Evolutionary conservation across 2,113 vertebrate species (phyloP).

Genomic region (Meriones unguiculatus): DNA sequence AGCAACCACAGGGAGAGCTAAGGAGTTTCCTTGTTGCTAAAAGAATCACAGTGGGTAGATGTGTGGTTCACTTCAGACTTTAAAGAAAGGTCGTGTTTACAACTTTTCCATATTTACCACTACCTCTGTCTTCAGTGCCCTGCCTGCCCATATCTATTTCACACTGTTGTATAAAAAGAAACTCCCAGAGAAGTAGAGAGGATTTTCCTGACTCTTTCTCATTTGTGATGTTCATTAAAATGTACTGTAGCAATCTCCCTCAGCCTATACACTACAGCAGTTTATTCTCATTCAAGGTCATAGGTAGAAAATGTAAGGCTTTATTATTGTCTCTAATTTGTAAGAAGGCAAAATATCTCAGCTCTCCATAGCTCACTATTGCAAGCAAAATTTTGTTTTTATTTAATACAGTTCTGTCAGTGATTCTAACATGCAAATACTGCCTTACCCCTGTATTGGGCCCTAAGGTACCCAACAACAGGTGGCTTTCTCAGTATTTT

Average conservation of each 20-base stretch:
- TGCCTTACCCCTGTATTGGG: conserved; percentile 64
- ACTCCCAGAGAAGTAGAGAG: background rate
- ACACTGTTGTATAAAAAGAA: background rate
- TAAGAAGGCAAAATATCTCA: conserved; percentile 67
- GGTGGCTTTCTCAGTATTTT: background rate
- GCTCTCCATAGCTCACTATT: conserved; percentile 53
- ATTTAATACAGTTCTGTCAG: conserved; percentile 47
- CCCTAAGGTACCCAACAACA: background rate
- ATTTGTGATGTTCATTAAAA: conserved; percentile 33
- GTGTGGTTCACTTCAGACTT: background rate
- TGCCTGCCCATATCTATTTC: background rate
- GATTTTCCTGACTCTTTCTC: conserved; percentile 26
- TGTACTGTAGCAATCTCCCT: background rate
- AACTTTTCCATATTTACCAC: background rate
- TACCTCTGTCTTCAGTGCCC: background rate
- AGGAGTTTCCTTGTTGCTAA: background rate
- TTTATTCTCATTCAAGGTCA: conserved; percentile 45
- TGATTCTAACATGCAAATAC: conserved; percentile 57
- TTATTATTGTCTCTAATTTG: conserved; percentile 76
- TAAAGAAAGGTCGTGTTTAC: background rate
- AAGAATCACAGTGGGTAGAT: background rate
- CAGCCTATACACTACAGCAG: conserved; percentile 50
- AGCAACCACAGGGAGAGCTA: background rate
- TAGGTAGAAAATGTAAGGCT: conserved; percentile 70
- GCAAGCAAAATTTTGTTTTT: conserved; percentile 34